phyloP scores from a whole-genome alignment of 2,888 invertebrate genomes.

The Volucella bombylans region DNA sequence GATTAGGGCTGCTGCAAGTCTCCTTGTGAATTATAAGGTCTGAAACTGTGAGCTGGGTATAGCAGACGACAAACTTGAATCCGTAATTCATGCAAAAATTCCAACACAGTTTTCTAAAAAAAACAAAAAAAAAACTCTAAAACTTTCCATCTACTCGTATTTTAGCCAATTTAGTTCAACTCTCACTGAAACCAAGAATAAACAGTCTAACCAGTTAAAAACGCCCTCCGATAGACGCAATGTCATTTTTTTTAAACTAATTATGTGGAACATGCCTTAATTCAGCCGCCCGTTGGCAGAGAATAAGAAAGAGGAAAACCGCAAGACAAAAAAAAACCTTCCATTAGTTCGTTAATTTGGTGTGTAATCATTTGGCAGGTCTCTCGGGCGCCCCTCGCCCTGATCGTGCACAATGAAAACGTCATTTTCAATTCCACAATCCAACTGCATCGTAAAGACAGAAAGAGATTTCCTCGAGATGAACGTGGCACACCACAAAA shows the following conservation, averaged over 20 bases:
- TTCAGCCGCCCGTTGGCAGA: not conserved
- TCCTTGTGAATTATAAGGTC: too few relatives aligned
- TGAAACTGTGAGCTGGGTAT: too few relatives aligned
- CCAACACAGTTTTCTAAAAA: too few relatives aligned
- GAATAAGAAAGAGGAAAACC: not conserved
- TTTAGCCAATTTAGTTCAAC: not conserved
- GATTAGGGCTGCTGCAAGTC: too few relatives aligned
- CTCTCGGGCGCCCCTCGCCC: conserved; percentile 5
- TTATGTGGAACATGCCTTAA: conserved; percentile 31
- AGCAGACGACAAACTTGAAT: too few relatives aligned
- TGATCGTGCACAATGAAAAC: conserved; percentile 26
- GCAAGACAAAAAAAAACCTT: conserved; percentile 8
- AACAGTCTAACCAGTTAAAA: conserved; percentile 19
- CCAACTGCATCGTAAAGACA: conserved; percentile 46
- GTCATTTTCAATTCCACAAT: conserved; percentile 35
- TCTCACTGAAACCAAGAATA: not conserved
- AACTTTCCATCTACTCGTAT: not conserved
- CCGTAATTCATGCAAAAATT: too few relatives aligned
- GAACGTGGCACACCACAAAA: conserved; percentile 65
- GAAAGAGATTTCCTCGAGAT: conserved; percentile 63
- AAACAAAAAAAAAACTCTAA: too few relatives aligned
- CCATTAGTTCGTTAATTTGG: conserved; percentile 69
- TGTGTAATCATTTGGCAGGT: conserved; percentile 67
- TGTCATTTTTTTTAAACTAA: conserved; percentile 30
- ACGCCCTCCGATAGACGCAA: conserved; percentile 22